Evolutionary conservation across 1,140 invertebrate genomes (phyloP), one percentile per base, ranked within the genome.

Genomic region (Pararge aegeria): DNA sequence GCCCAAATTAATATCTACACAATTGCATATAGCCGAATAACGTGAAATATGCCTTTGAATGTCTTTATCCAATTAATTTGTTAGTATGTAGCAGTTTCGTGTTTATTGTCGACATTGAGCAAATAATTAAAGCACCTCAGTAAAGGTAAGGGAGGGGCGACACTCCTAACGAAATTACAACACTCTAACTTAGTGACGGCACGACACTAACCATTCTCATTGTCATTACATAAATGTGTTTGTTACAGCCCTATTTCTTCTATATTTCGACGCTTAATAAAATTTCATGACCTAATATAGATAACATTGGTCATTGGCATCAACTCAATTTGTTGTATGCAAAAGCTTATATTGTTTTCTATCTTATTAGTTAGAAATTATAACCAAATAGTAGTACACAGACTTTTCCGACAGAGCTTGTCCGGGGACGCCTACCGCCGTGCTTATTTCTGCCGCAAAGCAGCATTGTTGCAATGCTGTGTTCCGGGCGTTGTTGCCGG

Each of bases 111-210:
- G 49, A 55, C 49, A 48, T 70, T 65, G 51, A 60, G 52, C 55
- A 74, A 78, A 75, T 78, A 78, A 73, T 78, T 78, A 80, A 71
- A 74, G 58, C 68, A 62, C 51, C 59, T 64, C 62, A 58, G 70
- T 75, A 75, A 77, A 80, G 70, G 74, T 78, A 56, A 19, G 48
- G 15, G 46, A 66, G 56, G 65, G 73, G 76, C 50, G 73, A 20
- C 75, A 80, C 80, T 73, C 78, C 76, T 78, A 73, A 68, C 66
- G 53, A 61, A 67, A 70, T 75, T 68, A 75, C 62, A 57, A 66
- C 69, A 70, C 60, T 61, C 61, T 61, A 79, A 80, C 66, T 55
- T 29, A 68, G 58, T 55, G 63, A 5, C 38, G 80, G 78, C 82
- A 87, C 82, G 82, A 78, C 52, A 69, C 20, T 29, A 49, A 34